A percentile compares a stretch with the other conserved stretches of the same genome.
Conservation (phyloP, 2,113 vertebrate genomes). For the Vidua macroura region DNA sequence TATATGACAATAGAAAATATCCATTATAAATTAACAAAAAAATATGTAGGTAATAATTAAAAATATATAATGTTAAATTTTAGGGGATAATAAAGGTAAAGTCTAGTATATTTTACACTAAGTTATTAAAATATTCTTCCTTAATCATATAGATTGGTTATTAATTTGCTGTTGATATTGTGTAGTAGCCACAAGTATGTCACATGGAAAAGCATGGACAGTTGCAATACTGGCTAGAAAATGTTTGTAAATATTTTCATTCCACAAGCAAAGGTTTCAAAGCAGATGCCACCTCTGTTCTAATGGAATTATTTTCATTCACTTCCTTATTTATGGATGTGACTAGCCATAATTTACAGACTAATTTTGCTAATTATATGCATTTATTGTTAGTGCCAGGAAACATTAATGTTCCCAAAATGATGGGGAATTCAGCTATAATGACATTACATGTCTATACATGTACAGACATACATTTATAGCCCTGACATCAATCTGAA, state of each 20-base stretch:
- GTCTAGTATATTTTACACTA: background rate
- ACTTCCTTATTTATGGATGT: background rate
- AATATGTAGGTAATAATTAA: background rate
- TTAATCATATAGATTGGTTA: background rate
- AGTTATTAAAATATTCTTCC: background rate
- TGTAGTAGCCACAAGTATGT: background rate
- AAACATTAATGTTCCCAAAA: background rate
- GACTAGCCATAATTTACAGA: background rate
- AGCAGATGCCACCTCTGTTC: background rate
- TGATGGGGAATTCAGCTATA: background rate
- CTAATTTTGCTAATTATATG: background rate
- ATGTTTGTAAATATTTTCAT: background rate
- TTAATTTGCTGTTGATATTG: background rate
- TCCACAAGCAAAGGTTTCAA: background rate
- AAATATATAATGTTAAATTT: background rate
- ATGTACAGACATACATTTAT: background rate
- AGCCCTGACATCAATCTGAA: background rate
- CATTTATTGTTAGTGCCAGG: background rate
- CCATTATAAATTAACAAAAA: background rate
- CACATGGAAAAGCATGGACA: background rate
- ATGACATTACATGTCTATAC: background rate
- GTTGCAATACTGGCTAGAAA: background rate
- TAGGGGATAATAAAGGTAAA: background rate
- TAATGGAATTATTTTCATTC: conserved; percentile 4
- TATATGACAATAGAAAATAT: background rate